phyloP scores from a whole-genome alignment of 2,888 invertebrate species.

The Hypomecis atomaria region DNA sequence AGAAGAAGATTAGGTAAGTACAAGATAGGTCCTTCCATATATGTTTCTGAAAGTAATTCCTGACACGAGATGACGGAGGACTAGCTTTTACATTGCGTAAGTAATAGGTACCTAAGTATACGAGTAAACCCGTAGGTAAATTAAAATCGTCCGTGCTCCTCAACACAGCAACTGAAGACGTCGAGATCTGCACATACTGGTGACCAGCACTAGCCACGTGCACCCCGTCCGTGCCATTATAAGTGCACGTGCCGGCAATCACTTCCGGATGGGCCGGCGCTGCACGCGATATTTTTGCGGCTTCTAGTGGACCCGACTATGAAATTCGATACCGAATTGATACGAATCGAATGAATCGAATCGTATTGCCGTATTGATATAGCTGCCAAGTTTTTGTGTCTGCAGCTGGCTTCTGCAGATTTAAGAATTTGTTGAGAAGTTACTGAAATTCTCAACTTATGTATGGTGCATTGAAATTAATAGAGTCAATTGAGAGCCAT shows the following conservation, averaged over 20 bases:
- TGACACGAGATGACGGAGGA: too few species aligned
- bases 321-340: slow-evolving; percentile 25
- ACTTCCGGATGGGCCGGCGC: slow-evolving; percentile 59
- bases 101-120: too few species aligned
- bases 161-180: background rate
- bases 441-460: background rate
- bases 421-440: background rate
- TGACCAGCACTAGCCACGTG: slow-evolving; percentile 13
- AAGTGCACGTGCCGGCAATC: slow-evolving; percentile 44
- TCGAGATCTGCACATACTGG: slow-evolving; percentile 3
- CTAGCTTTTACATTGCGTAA: too few species aligned
- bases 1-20: too few species aligned
- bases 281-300: slow-evolving; percentile 48
- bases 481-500: too few species aligned
- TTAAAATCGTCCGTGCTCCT: too few species aligned
- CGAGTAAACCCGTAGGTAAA: too few species aligned
- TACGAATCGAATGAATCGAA: slow-evolving; percentile 19
- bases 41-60: too few species aligned
- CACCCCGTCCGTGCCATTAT: slow-evolving; percentile 9
- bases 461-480: too few species aligned
- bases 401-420: slow-evolving; percentile 1
- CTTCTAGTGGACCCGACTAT: slow-evolving; percentile 20
- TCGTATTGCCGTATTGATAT: slow-evolving; percentile 15
- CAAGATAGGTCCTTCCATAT: too few species aligned
- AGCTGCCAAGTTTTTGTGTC: slow-evolving; percentile 15